phyloP scores from a whole-genome alignment of 2,113 vertebrate species.

The Tringa solitaria region DNA sequence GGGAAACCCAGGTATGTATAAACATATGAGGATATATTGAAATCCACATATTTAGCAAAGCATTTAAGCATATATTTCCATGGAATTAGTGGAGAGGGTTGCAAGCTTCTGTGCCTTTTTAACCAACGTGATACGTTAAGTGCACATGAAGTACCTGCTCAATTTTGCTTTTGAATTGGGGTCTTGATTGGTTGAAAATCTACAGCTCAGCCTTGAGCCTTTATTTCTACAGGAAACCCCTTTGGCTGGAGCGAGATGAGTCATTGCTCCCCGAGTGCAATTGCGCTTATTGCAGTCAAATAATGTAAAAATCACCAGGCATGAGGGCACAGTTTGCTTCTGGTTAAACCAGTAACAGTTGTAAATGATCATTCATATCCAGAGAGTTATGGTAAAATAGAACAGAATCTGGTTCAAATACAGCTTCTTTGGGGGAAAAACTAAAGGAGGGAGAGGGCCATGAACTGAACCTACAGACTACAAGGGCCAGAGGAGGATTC shows the following conservation, averaged over 20 bases:
- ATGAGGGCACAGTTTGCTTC: not conserved
- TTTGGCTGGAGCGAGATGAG: not conserved
- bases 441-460: not conserved
- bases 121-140: not conserved
- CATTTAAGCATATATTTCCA: not conserved
- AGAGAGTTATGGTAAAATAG: not conserved
- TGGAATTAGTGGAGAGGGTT: not conserved
- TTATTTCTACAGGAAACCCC: not conserved
- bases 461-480: not conserved
- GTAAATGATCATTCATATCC: not conserved
- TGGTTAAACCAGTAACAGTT: not conserved
- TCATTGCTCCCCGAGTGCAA: not conserved
- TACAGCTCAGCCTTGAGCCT: not conserved
- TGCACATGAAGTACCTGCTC: not conserved
- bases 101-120: not conserved
- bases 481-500: not conserved
- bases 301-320: not conserved
- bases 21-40: not conserved
- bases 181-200: not conserved
- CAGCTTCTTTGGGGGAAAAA: not conserved
- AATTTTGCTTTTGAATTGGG: not conserved
- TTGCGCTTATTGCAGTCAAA: not conserved
- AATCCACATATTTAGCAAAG: not conserved
- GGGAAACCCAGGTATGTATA: not conserved
- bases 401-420: not conserved